phyloP scores from a whole-genome alignment of 2,113 vertebrate genomes.

The Chrysochloris asiatica region DNA sequence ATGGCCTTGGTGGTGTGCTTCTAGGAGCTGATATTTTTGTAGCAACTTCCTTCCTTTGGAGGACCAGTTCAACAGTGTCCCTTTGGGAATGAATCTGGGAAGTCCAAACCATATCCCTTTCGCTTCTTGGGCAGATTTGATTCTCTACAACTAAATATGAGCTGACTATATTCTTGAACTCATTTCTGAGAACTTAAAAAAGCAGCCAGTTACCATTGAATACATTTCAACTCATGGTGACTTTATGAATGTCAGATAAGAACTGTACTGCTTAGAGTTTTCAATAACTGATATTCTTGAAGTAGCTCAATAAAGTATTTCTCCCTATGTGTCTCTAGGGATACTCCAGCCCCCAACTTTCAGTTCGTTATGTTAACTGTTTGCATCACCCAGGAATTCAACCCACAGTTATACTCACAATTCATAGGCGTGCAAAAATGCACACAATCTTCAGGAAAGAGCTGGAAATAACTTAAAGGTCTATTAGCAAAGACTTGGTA shows the following conservation, averaged over 20 bases:
- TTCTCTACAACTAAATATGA: background rate
- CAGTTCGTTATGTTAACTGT: background rate
- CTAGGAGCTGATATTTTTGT: background rate
- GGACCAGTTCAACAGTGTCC: background rate
- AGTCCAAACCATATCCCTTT: background rate
- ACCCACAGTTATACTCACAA: background rate
- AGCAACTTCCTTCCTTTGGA: too few relatives aligned
- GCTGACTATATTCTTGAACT: slow-evolving; percentile 18
- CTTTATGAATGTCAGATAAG: background rate
- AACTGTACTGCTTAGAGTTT: background rate
- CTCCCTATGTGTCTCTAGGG: background rate
- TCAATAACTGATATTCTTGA: background rate
- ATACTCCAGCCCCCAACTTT: background rate
- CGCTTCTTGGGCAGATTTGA: background rate
- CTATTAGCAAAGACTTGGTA: background rate
- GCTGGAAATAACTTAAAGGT: background rate
- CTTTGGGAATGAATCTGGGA: background rate
- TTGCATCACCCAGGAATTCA: background rate
- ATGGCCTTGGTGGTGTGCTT: accelerated
- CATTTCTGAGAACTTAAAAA: background rate
- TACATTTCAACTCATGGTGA: background rate
- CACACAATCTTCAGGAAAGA: background rate
- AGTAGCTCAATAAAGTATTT: background rate
- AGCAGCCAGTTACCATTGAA: background rate
- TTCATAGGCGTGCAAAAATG: background rate